phyloP scores from a whole-genome alignment of 2,888 invertebrate genomes.

The Psylliodes chrysocephalus region DNA sequence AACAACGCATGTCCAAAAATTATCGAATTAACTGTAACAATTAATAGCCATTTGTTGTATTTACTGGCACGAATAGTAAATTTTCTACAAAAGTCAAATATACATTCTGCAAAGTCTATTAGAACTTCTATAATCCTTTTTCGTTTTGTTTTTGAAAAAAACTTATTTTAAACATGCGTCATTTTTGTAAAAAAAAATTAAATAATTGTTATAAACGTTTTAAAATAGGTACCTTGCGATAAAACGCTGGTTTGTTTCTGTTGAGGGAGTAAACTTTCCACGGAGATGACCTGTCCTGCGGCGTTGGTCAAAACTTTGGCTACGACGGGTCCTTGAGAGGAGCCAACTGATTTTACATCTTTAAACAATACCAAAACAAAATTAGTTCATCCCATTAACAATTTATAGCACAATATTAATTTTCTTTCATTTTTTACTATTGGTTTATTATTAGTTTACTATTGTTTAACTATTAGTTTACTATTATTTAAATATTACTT shows the following conservation, averaged over 20 bases:
- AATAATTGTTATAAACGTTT: no score
- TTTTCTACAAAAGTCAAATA: neutral
- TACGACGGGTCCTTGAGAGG: slow-evolving; percentile 69
- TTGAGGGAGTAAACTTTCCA: slow-evolving; percentile 70
- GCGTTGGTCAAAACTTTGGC: slow-evolving; percentile 80
- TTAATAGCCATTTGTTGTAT: neutral
- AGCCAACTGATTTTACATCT: slow-evolving; percentile 62
- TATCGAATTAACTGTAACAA: neutral
- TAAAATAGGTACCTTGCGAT: slow-evolving; percentile 67
- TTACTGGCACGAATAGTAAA: neutral
- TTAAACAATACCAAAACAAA: slow-evolving; percentile 3
- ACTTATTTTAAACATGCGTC: no score
- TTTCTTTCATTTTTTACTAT: no score
- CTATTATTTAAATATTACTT: no score
- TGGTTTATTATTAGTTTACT: no score
- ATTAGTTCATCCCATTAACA: neutral
- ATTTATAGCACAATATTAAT: no score
- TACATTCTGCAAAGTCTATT: no score
- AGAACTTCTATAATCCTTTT: no score
- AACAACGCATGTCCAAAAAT: neutral
- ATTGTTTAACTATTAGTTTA: no score
- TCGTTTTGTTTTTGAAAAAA: no score
- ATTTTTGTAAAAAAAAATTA: no score
- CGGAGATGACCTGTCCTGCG: slow-evolving; percentile 70
- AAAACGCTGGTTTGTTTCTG: slow-evolving; percentile 64